Percentiles rank a stretch among this genome's conserved stretches.
Evolutionary conservation across 2,113 vertebrate species (phyloP).

Genomic region (Euleptes europaea): DNA sequence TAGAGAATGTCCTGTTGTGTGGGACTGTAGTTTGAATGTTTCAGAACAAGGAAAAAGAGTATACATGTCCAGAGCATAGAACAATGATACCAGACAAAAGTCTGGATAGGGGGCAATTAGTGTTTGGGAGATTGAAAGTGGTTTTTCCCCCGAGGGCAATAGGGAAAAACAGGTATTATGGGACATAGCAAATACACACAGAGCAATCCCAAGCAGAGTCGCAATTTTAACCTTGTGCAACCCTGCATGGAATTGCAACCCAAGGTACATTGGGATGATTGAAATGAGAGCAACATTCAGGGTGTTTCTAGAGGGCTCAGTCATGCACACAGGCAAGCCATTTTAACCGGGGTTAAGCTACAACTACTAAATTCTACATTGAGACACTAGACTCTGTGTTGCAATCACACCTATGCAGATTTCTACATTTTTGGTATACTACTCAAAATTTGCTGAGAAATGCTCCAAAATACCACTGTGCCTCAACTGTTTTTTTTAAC

Average conservation of each 20-base stretch:
- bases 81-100: background rate
- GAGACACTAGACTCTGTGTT: background rate
- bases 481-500: background rate
- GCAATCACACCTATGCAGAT: background rate
- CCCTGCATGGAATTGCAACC: background rate
- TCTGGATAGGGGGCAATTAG: background rate
- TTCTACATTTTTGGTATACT: background rate
- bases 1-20: background rate
- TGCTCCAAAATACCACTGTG: background rate
- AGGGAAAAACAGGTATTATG: background rate
- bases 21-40: background rate
- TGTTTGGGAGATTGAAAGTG: background rate
- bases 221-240: too few species aligned
- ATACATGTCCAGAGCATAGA: background rate
- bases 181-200: background rate
- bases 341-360: background rate
- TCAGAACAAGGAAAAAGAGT: background rate
- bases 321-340: too few species aligned
- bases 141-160: background rate
- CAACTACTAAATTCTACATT: background rate
- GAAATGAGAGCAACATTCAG: background rate
- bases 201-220: too few species aligned
- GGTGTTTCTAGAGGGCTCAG: background rate
- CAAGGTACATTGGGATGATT: background rate
- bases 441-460: conserved; percentile 6